phyloP scores from a whole-genome alignment of 1,140 invertebrate species.

The Tetraneura akinire region DNA sequence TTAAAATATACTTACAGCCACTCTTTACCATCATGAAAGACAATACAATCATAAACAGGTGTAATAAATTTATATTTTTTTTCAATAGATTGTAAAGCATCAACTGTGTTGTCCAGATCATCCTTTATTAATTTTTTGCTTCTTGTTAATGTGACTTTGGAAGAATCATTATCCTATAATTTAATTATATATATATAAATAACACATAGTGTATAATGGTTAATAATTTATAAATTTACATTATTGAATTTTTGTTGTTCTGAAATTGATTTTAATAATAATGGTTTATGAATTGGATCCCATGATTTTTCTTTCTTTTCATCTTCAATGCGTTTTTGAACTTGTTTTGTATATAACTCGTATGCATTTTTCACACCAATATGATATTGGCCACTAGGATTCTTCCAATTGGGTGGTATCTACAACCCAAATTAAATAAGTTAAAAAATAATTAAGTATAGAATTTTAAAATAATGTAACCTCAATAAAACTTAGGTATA shows the following conservation, averaged over 20 bases:
- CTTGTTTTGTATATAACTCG: conserved; percentile 81
- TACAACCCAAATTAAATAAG: conserved; percentile 58
- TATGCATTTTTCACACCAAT: conserved; percentile 84
- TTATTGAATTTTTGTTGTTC: conserved; percentile 46
- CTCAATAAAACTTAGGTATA: no score
- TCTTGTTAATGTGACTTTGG: conserved; percentile 61
- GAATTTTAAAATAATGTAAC: no score
- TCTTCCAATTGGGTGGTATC: conserved; percentile 82
- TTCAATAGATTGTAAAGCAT: conserved; percentile 76
- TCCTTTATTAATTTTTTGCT: conserved; percentile 86
- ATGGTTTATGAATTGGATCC: conserved; percentile 79
- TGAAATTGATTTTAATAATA: conserved; percentile 68
- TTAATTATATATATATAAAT: neutral
- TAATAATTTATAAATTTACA: conserved; percentile 2
- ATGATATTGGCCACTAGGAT: conserved; percentile 80
- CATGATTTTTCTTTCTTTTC: conserved; percentile 82
- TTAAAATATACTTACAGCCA: conserved; percentile 67
- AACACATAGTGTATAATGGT: no score
- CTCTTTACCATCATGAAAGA: conserved; percentile 82
- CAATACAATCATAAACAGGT: conserved; percentile 89
- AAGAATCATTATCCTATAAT: conserved; percentile 59
- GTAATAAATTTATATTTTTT: conserved; percentile 87
- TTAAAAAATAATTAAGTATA: neutral
- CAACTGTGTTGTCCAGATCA: conserved; percentile 83
- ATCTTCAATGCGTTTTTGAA: conserved; percentile 81